phyloP scores from a whole-genome alignment of 1,140 invertebrate species.

The Yoshiicerus persimilis region DNA sequence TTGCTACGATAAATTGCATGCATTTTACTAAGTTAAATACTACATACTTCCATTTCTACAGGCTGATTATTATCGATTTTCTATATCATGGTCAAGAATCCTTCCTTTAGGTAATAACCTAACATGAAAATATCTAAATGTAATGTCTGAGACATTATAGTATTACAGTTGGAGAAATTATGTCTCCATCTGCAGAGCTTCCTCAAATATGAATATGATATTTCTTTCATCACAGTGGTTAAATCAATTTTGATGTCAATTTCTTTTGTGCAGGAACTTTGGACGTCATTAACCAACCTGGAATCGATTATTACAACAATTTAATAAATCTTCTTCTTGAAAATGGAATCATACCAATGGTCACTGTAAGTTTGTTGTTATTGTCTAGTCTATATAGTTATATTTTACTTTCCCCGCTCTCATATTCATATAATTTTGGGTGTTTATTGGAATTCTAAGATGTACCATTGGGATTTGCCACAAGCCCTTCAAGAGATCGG shows the following conservation, averaged over 20 bases:
- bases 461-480: slow-evolving; percentile 56
- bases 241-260: too few relatives aligned
- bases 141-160: too few relatives aligned
- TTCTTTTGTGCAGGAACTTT: too few relatives aligned
- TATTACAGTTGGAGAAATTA: too few relatives aligned
- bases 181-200: too few relatives aligned
- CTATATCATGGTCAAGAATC: slow-evolving; percentile 52
- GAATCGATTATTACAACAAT: slow-evolving; percentile 53
- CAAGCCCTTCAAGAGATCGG: slow-evolving; percentile 43
- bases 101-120: too few relatives aligned
- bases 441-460: not conserved
- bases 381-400: not conserved
- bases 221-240: too few relatives aligned
- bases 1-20: too few relatives aligned
- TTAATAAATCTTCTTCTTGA: slow-evolving; percentile 50
- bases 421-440: not conserved
- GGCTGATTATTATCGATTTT: slow-evolving; percentile 48
- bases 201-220: too few relatives aligned
- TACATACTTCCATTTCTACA: not conserved
- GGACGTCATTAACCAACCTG: slow-evolving; percentile 47
- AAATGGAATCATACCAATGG: slow-evolving; percentile 50
- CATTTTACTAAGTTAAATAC: slow-evolving; percentile 47
- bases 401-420: not conserved
- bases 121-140: too few relatives aligned
- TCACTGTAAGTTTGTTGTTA: slow-evolving; percentile 14